These are phyloP conservation scores for Linurgus olivaceus DNA, from an alignment of 2,797 vertebrate genomes.

Conservation along the genomic window DNA sequence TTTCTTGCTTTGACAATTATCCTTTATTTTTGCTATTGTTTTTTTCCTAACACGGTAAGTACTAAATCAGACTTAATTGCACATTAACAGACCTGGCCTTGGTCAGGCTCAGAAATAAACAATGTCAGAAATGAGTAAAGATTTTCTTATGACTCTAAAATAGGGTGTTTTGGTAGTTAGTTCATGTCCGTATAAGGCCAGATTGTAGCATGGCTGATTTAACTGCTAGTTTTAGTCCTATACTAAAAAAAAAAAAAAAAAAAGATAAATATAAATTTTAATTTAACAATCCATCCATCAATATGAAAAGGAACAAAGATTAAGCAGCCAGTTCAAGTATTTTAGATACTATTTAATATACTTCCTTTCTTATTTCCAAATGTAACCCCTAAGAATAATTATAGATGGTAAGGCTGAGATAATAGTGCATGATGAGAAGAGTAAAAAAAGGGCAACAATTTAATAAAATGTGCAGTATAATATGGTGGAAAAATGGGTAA, in stretches of 20 bases:
- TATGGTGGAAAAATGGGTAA: neutral
- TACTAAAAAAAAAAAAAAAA: neutral
- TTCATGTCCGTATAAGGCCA: neutral
- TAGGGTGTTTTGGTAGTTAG: neutral
- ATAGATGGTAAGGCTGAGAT: neutral
- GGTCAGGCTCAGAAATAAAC: neutral
- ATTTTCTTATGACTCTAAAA: neutral
- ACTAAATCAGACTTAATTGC: neutral
- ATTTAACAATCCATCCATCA: neutral
- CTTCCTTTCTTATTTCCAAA: slow-evolving; percentile 14
- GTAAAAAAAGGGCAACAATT: neutral
- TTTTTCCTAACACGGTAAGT: neutral
- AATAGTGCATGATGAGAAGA: neutral
- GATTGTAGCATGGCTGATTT: neutral
- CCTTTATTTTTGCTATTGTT: neutral
- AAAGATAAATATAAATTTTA: neutral
- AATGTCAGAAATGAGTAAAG: neutral
- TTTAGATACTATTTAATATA: neutral
- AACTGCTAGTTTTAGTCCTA: neutral
- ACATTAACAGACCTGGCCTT: neutral
- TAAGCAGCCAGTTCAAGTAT: neutral
- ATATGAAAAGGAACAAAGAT: neutral
- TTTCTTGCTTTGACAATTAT: slow-evolving; percentile 3
- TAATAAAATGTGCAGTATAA: neutral
- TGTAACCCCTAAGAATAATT: neutral